Evolutionary conservation across 2,797 vertebrate species (phyloP).

Genomic region (Sebastes matsubarae): DNA sequence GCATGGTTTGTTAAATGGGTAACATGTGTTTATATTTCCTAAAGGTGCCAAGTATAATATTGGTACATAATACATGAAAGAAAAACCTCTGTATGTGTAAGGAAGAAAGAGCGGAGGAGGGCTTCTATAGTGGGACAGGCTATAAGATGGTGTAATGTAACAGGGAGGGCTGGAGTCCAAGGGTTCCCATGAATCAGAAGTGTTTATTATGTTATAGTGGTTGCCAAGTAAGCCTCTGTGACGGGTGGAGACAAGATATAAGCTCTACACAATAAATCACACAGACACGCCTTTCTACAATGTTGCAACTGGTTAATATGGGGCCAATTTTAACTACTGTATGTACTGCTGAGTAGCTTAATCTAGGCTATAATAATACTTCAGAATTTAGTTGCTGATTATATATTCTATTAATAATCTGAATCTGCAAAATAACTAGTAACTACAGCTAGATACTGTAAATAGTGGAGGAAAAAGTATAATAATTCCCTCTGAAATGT

Average conservation of each 20-base stretch:
- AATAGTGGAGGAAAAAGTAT: background rate
- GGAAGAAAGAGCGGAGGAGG: no score
- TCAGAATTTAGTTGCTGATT: background rate
- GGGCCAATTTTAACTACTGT: background rate
- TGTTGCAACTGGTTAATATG: background rate
- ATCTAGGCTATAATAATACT: background rate
- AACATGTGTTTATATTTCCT: background rate
- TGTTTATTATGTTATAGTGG: slow-evolving; percentile 52
- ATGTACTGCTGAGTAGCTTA: background rate
- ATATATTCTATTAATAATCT: background rate
- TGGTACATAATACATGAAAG: background rate
- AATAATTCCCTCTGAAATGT: background rate
- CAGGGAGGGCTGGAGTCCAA: slow-evolving; percentile 15
- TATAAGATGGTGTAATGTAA: slow-evolving; percentile 20
- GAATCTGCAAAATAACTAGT: background rate
- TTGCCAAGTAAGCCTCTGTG: slow-evolving; percentile 14
- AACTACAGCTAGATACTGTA: background rate
- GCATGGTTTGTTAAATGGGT: background rate
- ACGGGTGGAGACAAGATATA: slow-evolving; percentile 21
- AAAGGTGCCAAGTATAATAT: background rate
- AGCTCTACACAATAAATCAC: slow-evolving; percentile 30
- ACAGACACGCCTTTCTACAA: slow-evolving; percentile 33
- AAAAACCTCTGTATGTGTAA: background rate
- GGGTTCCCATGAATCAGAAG: slow-evolving; percentile 27
- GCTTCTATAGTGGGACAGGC: background rate